These are phyloP conservation scores for Peromyscus californicus DNA, from an alignment of 2,113 vertebrate genomes.

Conservation along the genomic window DNA sequence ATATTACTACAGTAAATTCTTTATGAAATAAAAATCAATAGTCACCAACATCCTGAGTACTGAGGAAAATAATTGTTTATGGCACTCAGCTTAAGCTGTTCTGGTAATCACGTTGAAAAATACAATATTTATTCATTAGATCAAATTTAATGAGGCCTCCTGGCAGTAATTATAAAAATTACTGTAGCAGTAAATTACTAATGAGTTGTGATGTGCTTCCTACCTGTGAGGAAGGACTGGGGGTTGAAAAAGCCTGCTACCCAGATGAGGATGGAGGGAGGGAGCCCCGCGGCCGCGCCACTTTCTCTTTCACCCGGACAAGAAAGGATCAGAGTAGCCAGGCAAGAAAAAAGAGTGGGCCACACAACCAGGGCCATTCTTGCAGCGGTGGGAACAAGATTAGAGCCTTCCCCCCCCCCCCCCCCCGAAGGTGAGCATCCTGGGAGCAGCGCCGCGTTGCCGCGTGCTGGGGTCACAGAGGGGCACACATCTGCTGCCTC, in stretches of 20 bases:
- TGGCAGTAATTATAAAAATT: conserved; percentile 99
- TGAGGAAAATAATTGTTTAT: conserved; percentile 99
- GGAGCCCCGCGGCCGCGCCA: conserved; percentile 91
- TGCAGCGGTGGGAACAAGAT: conserved; percentile 73
- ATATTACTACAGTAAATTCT: conserved; percentile 87
- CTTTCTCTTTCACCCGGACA: conserved; percentile 89
- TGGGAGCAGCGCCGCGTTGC: background rate
- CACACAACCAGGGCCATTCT: conserved; percentile 62
- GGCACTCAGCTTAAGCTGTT: conserved; percentile 99
- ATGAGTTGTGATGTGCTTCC: conserved; percentile 94
- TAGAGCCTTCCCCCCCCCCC: conserved; percentile 69
- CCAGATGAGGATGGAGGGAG: conserved; percentile 93
- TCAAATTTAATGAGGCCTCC: conserved; percentile 99
- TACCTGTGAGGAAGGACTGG: conserved; percentile 98
- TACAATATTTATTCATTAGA: conserved; percentile 99
- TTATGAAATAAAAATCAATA: conserved; percentile 95
- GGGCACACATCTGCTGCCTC: conserved; percentile 59
- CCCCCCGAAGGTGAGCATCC: conserved; percentile 74
- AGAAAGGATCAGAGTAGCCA: conserved; percentile 89
- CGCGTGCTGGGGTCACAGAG: conserved; percentile 65
- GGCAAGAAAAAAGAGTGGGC: conserved; percentile 66
- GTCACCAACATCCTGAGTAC: conserved; percentile 97
- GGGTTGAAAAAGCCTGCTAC: conserved; percentile 96
- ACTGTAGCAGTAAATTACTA: conserved; percentile 99
- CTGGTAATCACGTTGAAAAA: conserved; percentile 99